Percentiles rank a stretch among this genome's conserved stretches.
These are phyloP conservation scores for Ariopsis seemanni DNA, from an alignment of 2,113 vertebrate genomes.

Conservation along the genomic window DNA sequence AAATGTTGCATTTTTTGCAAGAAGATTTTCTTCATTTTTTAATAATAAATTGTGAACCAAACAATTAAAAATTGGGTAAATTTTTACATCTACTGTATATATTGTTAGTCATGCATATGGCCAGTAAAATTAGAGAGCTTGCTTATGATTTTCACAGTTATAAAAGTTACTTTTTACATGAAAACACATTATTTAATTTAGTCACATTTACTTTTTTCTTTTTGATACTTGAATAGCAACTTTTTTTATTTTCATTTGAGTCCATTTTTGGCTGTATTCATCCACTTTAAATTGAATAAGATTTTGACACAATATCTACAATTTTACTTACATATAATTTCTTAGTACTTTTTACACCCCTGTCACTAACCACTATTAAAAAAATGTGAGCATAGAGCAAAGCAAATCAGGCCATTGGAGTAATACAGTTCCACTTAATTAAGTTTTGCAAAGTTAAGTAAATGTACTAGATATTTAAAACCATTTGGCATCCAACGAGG, in stretches of 20 bases:
- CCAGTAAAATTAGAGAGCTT: background rate
- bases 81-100: background rate
- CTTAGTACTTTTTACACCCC: background rate
- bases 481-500: constrained; percentile 22
- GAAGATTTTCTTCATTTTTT: no score
- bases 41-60: no score
- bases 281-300: background rate
- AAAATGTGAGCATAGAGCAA: background rate
- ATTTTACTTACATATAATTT: background rate
- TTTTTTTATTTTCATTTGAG: background rate
- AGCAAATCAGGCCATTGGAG: background rate
- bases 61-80: no score
- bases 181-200: no score
- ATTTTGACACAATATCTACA: background rate
- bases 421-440: background rate
- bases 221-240: background rate
- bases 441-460: constrained; percentile 33
- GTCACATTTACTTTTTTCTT: background rate
- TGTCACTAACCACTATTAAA: background rate
- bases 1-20: no score
- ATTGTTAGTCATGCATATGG: background rate
- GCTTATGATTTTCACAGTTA: background rate
- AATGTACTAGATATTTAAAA: constrained; percentile 19
- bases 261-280: background rate
- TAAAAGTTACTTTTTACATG: background rate